Evolutionary conservation across 2,797 vertebrate genomes (phyloP).

Genomic region (Pantherophis alleghaniensis): DNA sequence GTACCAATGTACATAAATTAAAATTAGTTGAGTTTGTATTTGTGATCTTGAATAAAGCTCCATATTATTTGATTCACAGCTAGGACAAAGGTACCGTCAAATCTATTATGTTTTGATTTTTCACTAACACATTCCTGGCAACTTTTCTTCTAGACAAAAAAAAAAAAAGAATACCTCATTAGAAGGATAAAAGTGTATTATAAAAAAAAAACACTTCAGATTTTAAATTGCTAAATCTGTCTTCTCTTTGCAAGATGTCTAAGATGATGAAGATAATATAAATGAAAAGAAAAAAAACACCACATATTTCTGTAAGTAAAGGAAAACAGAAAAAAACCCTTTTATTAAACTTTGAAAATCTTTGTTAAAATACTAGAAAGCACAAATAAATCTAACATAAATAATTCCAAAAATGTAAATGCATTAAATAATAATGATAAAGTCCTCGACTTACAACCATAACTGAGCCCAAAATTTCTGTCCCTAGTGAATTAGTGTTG

Average conservation of each 20-base stretch:
- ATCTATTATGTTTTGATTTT: background rate
- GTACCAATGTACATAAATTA: background rate
- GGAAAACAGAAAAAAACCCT: background rate
- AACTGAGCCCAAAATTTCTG: no score
- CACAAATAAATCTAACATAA: background rate
- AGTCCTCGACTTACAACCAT: no score
- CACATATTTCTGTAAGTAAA: background rate
- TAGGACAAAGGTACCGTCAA: background rate
- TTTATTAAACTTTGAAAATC: background rate
- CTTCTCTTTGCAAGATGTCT: background rate
- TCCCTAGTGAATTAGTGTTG: no score
- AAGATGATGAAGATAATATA: background rate
- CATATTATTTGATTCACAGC: background rate
- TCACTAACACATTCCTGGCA: background rate
- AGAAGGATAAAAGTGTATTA: background rate
- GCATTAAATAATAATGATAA: no score
- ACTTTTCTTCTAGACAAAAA: background rate
- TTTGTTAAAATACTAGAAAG: background rate
- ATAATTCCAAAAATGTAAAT: background rate
- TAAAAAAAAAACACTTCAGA: background rate
- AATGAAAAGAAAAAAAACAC: background rate
- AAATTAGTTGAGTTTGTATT: background rate
- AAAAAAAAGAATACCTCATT: background rate
- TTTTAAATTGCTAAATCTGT: background rate
- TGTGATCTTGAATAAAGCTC: background rate